Evolutionary conservation across 2,888 invertebrate genomes (phyloP).

Genomic region (Blastobasis adustella): DNA sequence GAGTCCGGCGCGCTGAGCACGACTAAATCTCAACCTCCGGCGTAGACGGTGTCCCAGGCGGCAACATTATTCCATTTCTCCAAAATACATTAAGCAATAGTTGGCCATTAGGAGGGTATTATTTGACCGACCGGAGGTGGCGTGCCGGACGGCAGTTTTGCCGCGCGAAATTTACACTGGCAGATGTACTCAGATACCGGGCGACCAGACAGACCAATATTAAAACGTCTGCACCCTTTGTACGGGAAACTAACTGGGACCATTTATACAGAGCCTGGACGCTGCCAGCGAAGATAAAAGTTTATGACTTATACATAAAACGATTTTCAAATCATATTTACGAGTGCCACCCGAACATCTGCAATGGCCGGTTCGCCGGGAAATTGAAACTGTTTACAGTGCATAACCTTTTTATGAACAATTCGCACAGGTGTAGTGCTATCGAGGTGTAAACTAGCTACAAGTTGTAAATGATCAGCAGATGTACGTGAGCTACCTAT

Average conservation of each 20-base stretch:
- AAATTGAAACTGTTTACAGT: slow-evolving; percentile 67
- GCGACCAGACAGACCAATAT: slow-evolving; percentile 57
- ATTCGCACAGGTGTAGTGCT: slow-evolving; percentile 69
- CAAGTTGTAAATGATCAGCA: slow-evolving; percentile 60
- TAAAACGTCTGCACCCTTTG: slow-evolving; percentile 70
- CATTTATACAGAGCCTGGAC: slow-evolving; percentile 51
- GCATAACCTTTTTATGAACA: slow-evolving; percentile 69
- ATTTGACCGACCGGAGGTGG: slow-evolving; percentile 67
- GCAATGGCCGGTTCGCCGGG: slow-evolving; percentile 62
- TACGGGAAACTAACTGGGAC: slow-evolving; percentile 60
- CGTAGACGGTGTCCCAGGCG: slow-evolving; percentile 32
- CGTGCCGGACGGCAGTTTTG: slow-evolving; percentile 60
- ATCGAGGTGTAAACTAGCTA: slow-evolving; percentile 46
- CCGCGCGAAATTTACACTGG: slow-evolving; percentile 60
- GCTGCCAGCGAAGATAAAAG: slow-evolving; percentile 60
- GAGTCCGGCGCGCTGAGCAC: slow-evolving; percentile 41
- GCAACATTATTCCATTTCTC: slow-evolving; percentile 56
- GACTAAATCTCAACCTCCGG: slow-evolving; percentile 55
- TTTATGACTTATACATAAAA: slow-evolving; percentile 73
- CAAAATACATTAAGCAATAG: slow-evolving; percentile 70
- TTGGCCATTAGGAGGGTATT: slow-evolving; percentile 65
- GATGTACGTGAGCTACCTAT: slow-evolving; percentile 9
- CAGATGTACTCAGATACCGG: slow-evolving; percentile 33
- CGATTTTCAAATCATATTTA: slow-evolving; percentile 75
- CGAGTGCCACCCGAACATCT: slow-evolving; percentile 64